Base-by-base conservation (phyloP, 35 echinoderm and acorn worm species). In the Lytechinus pictus region DNA sequence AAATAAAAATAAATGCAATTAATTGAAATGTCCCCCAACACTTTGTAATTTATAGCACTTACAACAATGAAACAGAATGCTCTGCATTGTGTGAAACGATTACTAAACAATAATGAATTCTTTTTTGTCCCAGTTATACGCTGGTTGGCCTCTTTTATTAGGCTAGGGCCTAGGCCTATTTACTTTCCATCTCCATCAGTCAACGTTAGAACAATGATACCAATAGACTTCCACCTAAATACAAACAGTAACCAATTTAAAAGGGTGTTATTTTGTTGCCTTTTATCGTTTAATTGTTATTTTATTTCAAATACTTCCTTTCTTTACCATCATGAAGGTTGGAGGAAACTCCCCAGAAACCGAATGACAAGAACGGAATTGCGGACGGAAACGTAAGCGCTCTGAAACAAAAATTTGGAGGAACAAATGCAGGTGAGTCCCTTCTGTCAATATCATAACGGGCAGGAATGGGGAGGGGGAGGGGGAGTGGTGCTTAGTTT, bases 331-430 rank as follows among this genome's bases (percentile, higher is more conserved):
- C 19, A 79, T 79, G 16, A 79, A 79, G 66, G 66, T 6, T 57
- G 27, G 92, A 93, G 92, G 92, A 93, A 93, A 93, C 92, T 1
- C 92, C 92, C 3, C 52, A 57, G n/a, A 93, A 57, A 55, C 52
- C 0, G 2, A 54, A 24, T 4, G 53, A 53, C 27, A 54, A 54
- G 92, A 44, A 44, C 29, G 54, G 53, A 57, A 55, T 3, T 55
- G 9, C 92, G 14, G 55, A 54, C 13, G 54, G 92, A 10, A 93
- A 93, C n/a, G 92, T 93, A 28, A 54, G 54, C 92, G 92, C 92
- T 14, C 53, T 93, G 7, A 93, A 57, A 54, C 52, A 93, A 44
- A 54, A 55, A n/a, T 93, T 93, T 93, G 92, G 92, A 53, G 91
- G 91, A 54, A 93, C 28, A 9, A 57, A 14, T 28, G 54, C 92